phyloP scores from a whole-genome alignment of 2,888 invertebrate genomes.

The Strigamia crassipes region DNA sequence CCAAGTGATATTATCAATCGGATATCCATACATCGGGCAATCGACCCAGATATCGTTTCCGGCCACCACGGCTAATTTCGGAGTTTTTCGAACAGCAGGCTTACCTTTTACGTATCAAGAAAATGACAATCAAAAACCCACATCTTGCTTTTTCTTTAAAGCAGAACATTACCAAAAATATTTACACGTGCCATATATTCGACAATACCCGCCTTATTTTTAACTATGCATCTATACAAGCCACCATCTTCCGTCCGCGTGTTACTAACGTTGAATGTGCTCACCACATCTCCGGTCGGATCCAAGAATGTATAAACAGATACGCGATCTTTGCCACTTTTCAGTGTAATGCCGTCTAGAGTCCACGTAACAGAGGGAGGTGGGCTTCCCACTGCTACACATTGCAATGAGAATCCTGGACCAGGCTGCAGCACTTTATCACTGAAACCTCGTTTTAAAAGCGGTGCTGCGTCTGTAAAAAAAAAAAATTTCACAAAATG shows the following conservation, averaged over 20 bases:
- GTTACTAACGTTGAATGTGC: slow-evolving; percentile 85
- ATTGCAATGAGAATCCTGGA: slow-evolving; percentile 84
- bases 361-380: slow-evolving; percentile 93
- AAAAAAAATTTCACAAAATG: no score
- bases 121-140: not conserved
- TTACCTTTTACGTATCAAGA: slow-evolving; percentile 53
- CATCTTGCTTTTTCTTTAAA: not conserved
- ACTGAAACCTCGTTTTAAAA: slow-evolving; percentile 71
- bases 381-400: slow-evolving; percentile 92
- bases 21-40: slow-evolving; percentile 93
- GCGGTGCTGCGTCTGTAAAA: slow-evolving; percentile 75
- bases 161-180: slow-evolving; percentile 72
- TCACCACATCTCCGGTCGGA: slow-evolving; percentile 75
- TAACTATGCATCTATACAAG: slow-evolving; percentile 82
- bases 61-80: slow-evolving; percentile 88
- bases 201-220: slow-evolving; percentile 67
- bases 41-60: slow-evolving; percentile 81
- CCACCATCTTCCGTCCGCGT: slow-evolving; percentile 92
- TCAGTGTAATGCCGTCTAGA: slow-evolving; percentile 81
- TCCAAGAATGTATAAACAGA: slow-evolving; percentile 50
- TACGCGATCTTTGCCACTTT: slow-evolving; percentile 60
- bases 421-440: slow-evolving; percentile 90
- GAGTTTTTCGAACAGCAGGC: slow-evolving; percentile 88
- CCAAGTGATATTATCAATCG: slow-evolving; percentile 91
- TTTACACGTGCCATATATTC: slow-evolving; percentile 85